These are phyloP conservation scores for Limnothrissa miodon DNA, from an alignment of 2,113 vertebrate species.

Conservation along the genomic window DNA sequence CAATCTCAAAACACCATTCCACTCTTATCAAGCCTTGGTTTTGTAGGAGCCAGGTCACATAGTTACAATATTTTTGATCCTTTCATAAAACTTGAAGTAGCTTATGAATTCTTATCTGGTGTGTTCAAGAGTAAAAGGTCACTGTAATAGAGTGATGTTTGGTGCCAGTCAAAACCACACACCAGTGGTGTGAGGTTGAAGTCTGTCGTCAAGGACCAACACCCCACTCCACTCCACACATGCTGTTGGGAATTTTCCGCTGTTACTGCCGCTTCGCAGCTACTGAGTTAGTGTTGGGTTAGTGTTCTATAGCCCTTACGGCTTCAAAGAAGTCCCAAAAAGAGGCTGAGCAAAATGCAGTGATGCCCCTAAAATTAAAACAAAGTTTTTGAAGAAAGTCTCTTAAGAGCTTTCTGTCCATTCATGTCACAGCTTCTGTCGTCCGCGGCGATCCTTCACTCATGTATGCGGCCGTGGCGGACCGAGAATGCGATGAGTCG, in stretches of 20 bases:
- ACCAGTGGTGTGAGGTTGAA: no score
- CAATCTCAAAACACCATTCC: neutral
- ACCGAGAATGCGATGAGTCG: slow-evolving; percentile 85
- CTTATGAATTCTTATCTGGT: no score
- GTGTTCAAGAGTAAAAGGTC: neutral
- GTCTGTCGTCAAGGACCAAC: neutral
- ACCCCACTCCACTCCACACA: neutral
- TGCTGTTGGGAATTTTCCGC: neutral
- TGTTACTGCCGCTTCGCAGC: neutral
- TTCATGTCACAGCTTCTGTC: no score
- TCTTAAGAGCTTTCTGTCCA: neutral
- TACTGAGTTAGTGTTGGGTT: neutral
- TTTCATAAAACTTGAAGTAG: no score
- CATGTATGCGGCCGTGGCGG: slow-evolving; percentile 60
- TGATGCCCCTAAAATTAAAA: no score
- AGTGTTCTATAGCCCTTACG: neutral
- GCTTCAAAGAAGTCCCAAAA: neutral
- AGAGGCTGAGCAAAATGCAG: neutral
- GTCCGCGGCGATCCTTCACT: slow-evolving; percentile 23
- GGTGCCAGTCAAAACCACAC: neutral
- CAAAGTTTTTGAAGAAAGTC: neutral
- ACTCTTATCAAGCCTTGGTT: neutral
- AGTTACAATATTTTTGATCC: neutral
- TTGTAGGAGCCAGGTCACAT: neutral
- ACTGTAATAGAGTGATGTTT: neutral